Conservation (phyloP, 2,113 vertebrate genomes). For the Dipodomys stephensi region DNA sequence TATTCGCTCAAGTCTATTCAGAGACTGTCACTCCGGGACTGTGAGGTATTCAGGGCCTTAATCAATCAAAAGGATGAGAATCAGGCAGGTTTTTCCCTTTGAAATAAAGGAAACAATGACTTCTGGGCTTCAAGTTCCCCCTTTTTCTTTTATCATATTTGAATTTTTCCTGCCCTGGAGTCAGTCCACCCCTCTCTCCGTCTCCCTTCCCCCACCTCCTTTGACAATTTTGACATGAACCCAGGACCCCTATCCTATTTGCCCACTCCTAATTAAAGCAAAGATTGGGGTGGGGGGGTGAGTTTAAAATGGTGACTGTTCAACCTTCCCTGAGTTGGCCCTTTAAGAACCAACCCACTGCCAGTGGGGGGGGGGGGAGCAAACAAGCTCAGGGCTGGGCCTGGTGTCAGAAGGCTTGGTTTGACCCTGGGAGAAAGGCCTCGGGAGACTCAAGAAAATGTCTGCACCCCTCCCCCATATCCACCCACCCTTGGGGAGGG, state of each 20-base stretch:
- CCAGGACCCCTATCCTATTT: conserved; percentile 8
- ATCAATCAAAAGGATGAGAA: conserved; percentile 93
- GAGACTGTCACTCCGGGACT: conserved; percentile 89
- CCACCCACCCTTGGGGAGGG: background rate
- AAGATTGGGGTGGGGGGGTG: background rate
- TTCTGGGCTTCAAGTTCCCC: conserved; percentile 81
- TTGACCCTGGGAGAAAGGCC: conserved; percentile 27
- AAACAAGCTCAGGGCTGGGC: background rate
- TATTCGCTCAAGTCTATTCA: conserved; percentile 91
- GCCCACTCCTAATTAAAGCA: conserved; percentile 69
- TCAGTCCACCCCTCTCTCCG: conserved; percentile 14
- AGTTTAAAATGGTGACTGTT: background rate
- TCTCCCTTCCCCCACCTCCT: background rate
- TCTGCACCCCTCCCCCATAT: background rate
- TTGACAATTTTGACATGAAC: conserved; percentile 72
- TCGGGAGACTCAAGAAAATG: conserved; percentile 18
- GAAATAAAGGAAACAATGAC: conserved; percentile 90
- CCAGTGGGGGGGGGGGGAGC: background rate
- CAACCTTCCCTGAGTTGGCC: background rate
- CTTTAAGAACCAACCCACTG: conserved; percentile 60
- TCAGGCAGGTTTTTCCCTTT: conserved; percentile 89
- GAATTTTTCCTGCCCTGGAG: conserved; percentile 54
- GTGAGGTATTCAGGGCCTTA: conserved; percentile 90
- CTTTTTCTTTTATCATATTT: conserved; percentile 76
- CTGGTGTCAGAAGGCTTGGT: background rate